Evolutionary conservation across 2,797 vertebrate genomes (phyloP), one percentile per base, ranked within the genome.

Genomic region (Poeciliopsis gracilis): DNA sequence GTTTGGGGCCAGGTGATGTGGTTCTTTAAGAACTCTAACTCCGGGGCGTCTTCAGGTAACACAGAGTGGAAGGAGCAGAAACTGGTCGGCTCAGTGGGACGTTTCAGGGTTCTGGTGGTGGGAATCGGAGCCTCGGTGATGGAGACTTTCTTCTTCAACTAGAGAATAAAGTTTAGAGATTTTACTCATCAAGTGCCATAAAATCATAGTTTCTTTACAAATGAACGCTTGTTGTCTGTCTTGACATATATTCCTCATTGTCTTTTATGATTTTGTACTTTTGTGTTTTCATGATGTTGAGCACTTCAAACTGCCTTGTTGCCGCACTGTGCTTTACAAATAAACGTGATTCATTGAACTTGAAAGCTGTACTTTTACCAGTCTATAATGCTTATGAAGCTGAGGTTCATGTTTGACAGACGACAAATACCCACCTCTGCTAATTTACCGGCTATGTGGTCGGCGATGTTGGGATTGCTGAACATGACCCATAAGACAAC

Each of bases 1-100:
- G 80, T 81, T 80, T 83, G 61, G 57, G 89, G 90, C 89, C 90
- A 90, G n/a, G 76, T 33, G 38, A 81, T 38, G 28, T 72, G 77
- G 30, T 80, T 43, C 5, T 89, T 47, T 12, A 91, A 36, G 30
- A 15, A 11, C 1, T 28, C 49, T 46, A 74, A 71, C 61, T 89
- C 82, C 2, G 2, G 3, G 30, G 71, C 57, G 0, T 88, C 82
- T 38, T 59, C 2, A 18, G 33, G n/a, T 33, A 63, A 9, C 61
- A 63, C 33, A 63, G 61, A 63, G 18, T 33, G 33, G 30, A 63
- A 63, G 20, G 61, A 63, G 33, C 61, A 63, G 33, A 63, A 33
- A 36, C 2, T 18, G 30, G 6, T 63, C 1, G 6, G 16, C 16
- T 63, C 61, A 63, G 30, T 63, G 30, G 30, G 59, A 63, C 6